Evolutionary conservation across 1,140 invertebrate species (phyloP).

Genomic region (Dryas iulia): DNA sequence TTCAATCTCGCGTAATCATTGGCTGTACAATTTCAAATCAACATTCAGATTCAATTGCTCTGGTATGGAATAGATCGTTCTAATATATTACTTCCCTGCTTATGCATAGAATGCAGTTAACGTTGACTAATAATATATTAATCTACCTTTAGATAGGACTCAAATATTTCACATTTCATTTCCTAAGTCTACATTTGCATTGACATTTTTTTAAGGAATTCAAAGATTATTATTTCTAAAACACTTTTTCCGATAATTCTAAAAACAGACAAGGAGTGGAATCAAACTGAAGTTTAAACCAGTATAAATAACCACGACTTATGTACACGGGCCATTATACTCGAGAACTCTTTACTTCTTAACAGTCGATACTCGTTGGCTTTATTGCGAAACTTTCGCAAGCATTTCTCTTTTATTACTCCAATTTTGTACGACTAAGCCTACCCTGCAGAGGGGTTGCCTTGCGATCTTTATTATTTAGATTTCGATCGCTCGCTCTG

Average conservation of each 20-base stretch:
- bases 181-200: not conserved
- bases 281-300: constrained; percentile 45
- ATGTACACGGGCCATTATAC: constrained; percentile 59
- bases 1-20: constrained; percentile 1
- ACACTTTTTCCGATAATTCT: not conserved
- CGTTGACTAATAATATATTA: constrained; percentile 9
- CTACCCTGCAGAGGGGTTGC: constrained; percentile 61
- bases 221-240: not conserved
- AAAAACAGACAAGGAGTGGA: constrained; percentile 5
- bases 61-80: not conserved
- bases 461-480: constrained; percentile 75
- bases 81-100: constrained; percentile 2
- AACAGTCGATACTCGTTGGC: constrained; percentile 78
- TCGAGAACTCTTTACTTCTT: constrained; percentile 77
- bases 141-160: not conserved
- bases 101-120: not conserved
- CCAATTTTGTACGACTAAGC: constrained; percentile 78
- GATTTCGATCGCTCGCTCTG: constrained; percentile 64
- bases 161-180: not conserved
- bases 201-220: not conserved
- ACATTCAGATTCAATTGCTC: constrained; percentile 3
- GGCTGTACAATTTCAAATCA: not conserved
- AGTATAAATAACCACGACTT: constrained; percentile 54
- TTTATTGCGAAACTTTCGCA: constrained; percentile 79
- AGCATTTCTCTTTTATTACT: constrained; percentile 80